These are phyloP conservation scores for Strix aluco DNA, from an alignment of 2,113 vertebrate species.

Conservation along the genomic window DNA sequence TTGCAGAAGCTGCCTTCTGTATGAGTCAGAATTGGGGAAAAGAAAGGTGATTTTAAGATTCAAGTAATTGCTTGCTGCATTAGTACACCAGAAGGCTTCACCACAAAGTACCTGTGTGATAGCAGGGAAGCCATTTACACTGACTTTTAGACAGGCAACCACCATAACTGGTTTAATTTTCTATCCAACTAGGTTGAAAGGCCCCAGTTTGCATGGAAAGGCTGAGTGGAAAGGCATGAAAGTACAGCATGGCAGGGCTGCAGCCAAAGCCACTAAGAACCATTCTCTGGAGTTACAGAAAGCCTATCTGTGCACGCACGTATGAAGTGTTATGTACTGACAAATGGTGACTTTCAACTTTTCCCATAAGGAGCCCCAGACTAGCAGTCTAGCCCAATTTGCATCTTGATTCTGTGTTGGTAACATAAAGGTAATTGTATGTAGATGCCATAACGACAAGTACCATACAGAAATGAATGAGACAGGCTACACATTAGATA, in stretches of 20 bases:
- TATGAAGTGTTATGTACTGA: not conserved
- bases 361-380: not conserved
- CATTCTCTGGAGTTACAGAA: not conserved
- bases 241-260: not conserved
- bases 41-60: not conserved
- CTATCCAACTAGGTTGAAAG: not conserved
- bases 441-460: not conserved
- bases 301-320: fast-evolving
- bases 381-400: not conserved
- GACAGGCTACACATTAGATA: not conserved
- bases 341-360: not conserved
- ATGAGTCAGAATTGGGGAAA: conserved; percentile 33
- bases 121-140: not conserved
- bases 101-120: not conserved
- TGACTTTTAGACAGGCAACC: not conserved
- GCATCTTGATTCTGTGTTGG: too few relatives aligned
- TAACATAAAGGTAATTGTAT: fast-evolving
- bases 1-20: conserved; percentile 7
- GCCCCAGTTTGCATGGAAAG: not conserved
- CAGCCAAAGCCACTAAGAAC: not conserved
- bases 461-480: not conserved
- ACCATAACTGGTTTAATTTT: not conserved
- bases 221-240: not conserved
- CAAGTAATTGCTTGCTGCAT: not conserved
- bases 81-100: not conserved